Conservation (phyloP, 2,888 invertebrate species). For the Danaus chrysippus region DNA sequence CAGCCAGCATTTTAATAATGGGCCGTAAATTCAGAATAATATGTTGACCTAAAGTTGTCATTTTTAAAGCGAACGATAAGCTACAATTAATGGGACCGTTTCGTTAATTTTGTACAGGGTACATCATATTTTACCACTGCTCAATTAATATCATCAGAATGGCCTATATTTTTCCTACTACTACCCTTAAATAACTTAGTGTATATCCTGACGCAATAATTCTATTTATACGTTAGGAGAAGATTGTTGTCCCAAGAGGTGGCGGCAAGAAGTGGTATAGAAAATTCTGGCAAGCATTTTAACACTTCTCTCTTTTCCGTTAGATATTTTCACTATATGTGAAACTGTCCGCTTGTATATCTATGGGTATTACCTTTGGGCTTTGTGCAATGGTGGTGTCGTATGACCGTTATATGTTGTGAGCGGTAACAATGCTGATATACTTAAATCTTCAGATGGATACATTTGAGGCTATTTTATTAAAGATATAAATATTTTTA, state of each 20-base stretch:
- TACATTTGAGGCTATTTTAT: conserved; percentile 4
- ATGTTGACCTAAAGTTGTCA: conserved; percentile 22
- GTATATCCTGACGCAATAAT: conserved; percentile 47
- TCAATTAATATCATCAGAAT: conserved; percentile 40
- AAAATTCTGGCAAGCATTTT: conserved; percentile 41
- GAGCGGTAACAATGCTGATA: conserved; percentile 17
- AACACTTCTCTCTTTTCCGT: conserved; percentile 38
- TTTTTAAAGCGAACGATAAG: conserved; percentile 23
- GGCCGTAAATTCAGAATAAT: conserved; percentile 17
- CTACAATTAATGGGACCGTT: conserved; percentile 22
- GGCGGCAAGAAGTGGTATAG: conserved; percentile 47
- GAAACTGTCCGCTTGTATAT: conserved; percentile 37
- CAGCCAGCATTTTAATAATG: conserved; percentile 12
- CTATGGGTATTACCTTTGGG: conserved; percentile 36
- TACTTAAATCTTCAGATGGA: conserved; percentile 9
- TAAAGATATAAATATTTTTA: not conserved
- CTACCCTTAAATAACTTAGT: conserved; percentile 45
- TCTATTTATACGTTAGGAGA: conserved; percentile 53
- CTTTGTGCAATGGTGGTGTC: conserved; percentile 25
- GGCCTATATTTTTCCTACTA: conserved; percentile 41
- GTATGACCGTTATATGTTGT: conserved; percentile 23
- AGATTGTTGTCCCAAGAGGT: conserved; percentile 47
- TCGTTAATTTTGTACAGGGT: conserved; percentile 20
- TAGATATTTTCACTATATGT: conserved; percentile 35
- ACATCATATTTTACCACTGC: conserved; percentile 24